A percentile compares a stretch with the other conserved stretches of the same genome.
phyloP scores from a whole-genome alignment of 2,113 vertebrate genomes.

The Bubo scandiacus region DNA sequence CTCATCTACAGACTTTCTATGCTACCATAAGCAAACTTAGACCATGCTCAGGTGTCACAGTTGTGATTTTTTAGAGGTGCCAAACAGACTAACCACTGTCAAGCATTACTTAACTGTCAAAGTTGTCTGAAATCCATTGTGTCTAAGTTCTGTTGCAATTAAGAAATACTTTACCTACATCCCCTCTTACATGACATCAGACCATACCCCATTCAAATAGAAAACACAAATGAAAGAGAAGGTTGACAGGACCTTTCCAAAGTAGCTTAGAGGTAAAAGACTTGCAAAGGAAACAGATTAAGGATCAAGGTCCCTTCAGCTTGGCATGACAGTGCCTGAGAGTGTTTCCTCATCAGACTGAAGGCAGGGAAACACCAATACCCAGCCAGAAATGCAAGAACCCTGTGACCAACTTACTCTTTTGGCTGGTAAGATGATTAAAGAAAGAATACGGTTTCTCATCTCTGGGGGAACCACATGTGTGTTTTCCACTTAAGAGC shows the following conservation, averaged over 20 bases:
- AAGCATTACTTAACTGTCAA: background rate
- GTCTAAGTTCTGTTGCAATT: background rate
- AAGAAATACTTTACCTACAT: background rate
- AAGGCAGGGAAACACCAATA: background rate
- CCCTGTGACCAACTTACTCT: background rate
- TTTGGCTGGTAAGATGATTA: background rate
- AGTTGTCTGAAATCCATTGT: background rate
- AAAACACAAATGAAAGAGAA: background rate
- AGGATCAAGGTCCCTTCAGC: background rate
- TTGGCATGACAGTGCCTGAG: background rate
- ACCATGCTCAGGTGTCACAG: background rate
- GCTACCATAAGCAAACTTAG: background rate
- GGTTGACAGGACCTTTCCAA: background rate
- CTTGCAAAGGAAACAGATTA: background rate
- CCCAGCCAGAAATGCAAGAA: background rate
- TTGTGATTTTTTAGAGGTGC: background rate
- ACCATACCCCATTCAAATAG: background rate
- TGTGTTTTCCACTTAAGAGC: background rate
- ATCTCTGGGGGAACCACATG: background rate
- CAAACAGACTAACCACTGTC: background rate
- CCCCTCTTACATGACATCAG: background rate
- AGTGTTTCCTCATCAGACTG: background rate
- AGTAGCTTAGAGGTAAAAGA: background rate
- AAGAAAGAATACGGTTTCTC: background rate
- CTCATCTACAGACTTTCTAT: background rate